Evolutionary conservation across 2,888 invertebrate genomes (phyloP), one percentile per base, ranked within the genome.

Genomic region (Digitonthophagus gazella): DNA sequence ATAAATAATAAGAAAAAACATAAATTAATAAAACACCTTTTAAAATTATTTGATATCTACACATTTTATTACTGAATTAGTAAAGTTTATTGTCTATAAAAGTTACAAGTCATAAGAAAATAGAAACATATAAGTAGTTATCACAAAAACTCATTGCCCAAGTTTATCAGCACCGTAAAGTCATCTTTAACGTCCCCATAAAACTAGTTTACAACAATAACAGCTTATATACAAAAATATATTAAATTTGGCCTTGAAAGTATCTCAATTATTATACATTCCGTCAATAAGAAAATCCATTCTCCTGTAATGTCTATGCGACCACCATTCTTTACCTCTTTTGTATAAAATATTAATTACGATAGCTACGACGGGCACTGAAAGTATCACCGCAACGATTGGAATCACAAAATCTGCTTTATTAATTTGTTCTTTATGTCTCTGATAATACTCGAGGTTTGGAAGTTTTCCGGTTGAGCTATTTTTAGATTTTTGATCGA

Each of bases 231-330:
- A 68, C 28, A 68, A 54, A 67, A 58, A 61, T 61, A 61, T 15
- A 61, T 61, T 5, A 19, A 61, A 61, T 19, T 19, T 58, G 18
- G 56, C 3, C 15, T 28, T 19, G 20, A 16, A 58, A 55, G 3
- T 4, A 55, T 18, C 70, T 74, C 64, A 93, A 79, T 93, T 93
- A 83, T 93, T 93, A 79, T 95, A 95, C 91, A 95, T 93, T 76
- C 94, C 95, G 82, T 95, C 94, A 68, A 95, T 90, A 11, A 95
- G 86, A 79, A 93, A 94, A 82, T 95, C 94, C 93, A 95, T 94
- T 79, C 93, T 86, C 72, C 92, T 88, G 78, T 95, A 95, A 81
- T 95, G 93, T 75, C 94, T 86, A 74, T 93, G 92, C 75, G 91
- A 90, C 93, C 94, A 94, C 79, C 92, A 92, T 79, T 94, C 93